These are phyloP conservation scores for Osmerus eperlanus DNA, from an alignment of 2,113 vertebrate genomes.

Conservation along the genomic window DNA sequence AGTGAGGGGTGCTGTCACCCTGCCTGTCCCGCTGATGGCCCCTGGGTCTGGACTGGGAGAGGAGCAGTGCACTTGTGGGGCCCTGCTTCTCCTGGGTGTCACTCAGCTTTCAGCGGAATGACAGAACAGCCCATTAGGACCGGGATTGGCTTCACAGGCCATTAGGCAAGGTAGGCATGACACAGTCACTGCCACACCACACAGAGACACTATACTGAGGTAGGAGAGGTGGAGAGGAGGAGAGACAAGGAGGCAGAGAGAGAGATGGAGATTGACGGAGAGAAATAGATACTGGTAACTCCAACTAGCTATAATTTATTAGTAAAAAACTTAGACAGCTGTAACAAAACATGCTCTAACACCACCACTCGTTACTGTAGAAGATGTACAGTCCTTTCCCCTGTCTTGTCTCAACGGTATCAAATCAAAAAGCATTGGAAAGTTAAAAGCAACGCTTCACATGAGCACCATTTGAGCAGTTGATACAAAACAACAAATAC, in stretches of 20 bases:
- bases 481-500: conserved; percentile 34
- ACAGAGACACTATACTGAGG: conserved; percentile 53
- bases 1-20: conserved; percentile 61
- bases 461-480: conserved; percentile 23
- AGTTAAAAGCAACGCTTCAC: conserved; percentile 25
- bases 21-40: conserved; percentile 55
- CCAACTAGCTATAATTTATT: neutral
- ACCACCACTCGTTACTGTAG: neutral
- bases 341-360: neutral
- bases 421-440: neutral
- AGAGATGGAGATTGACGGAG: neutral
- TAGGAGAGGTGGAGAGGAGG: conserved; percentile 38
- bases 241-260: neutral
- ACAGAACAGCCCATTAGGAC: conserved; percentile 73
- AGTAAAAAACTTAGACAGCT: neutral
- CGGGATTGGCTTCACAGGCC: conserved; percentile 69
- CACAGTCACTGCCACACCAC: conserved; percentile 33
- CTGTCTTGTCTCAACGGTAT: neutral
- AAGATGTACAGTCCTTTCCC: neutral
- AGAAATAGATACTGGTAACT: neutral
- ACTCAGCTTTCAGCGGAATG: conserved; percentile 61
- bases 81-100: conserved; percentile 53
- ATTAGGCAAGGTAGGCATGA: conserved; percentile 68
- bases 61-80: conserved; percentile 26
- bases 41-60: conserved; percentile 33